Evolutionary conservation across 2,797 vertebrate species (phyloP).

Genomic region (Ciconia nigra): DNA sequence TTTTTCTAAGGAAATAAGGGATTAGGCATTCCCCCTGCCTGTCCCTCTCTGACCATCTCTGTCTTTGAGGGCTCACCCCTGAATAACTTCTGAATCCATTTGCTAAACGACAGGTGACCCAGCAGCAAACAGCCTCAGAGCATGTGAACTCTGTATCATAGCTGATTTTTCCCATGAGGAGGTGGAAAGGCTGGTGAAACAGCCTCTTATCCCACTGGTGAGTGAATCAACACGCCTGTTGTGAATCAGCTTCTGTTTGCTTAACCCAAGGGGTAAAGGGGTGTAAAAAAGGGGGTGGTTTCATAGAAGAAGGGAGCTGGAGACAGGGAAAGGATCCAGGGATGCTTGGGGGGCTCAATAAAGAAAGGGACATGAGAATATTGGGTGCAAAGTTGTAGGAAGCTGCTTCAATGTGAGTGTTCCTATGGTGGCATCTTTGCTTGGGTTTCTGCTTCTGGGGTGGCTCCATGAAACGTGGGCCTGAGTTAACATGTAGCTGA

Average conservation of each 20-base stretch:
- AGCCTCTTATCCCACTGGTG: not conserved
- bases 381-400: not conserved
- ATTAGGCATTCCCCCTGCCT: not conserved
- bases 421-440: not conserved
- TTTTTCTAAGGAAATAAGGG: not conserved
- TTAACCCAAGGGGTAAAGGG: not conserved
- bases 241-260: not conserved
- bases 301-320: not conserved
- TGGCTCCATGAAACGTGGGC: not conserved
- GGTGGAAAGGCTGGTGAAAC: not conserved
- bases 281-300: not conserved
- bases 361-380: not conserved
- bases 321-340: not conserved
- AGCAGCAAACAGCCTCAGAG: not conserved
- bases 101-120: not conserved
- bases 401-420: accelerated
- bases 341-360: not conserved
- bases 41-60: not conserved
- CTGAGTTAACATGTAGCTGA: not conserved
- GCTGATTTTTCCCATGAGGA: not conserved
- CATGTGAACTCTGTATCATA: not conserved
- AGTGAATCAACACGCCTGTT: not conserved
- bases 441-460: not conserved
- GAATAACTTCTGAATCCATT: not conserved
- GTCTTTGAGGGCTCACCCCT: not conserved